Base-by-base conservation (phyloP, 2,888 invertebrate species). In the Pyrrhopygopsis socrates region DNA sequence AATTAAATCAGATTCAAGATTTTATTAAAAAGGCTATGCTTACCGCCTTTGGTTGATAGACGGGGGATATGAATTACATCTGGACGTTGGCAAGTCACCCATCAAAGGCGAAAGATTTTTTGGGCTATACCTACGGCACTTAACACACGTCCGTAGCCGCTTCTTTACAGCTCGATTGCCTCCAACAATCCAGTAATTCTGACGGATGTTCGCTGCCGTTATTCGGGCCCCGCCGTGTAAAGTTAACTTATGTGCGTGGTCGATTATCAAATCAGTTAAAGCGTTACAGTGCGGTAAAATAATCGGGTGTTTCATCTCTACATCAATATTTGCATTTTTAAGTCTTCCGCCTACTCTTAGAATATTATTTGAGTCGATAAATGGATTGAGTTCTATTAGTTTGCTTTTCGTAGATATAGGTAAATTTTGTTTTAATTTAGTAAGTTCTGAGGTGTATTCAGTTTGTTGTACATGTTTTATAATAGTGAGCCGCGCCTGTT, bases 131-230 rank as follows among this genome's bases (percentile, higher is more conserved):
- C 76, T 83, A 15, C 71, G 50, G 34, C 89, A 92, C 0, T 30
- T 87, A 0, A 91, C 67, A n/a, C 91, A 91, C 5, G 30, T 41
- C 13, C 86, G 63, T 13, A 91, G n/a, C 4, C 79, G 70, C 24
- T 90, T 89, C 67, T 89, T 92, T 0, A 83, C 76, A 38, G 86
- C 58, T n/a, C 79, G 74, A 20, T 83, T 83, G 3, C 86, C 86
- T 24, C 83, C 81, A 22, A 81, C 30, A 15, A 88, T 77, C 85
- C 88, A 88, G 38, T 83, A 88, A 65, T 80, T 82, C 2, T 74
- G 80, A n/a, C 90, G 65, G 11, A 90, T 50, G 41, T 81, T 50
- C n/a, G 84, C 30, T 30, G 82, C 24, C 18, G 85, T 87, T 8
- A 85, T 74, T 22, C 77, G 65, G n/a, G 80, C 54, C 27, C 86